These are phyloP conservation scores for Cetoscarus ocellatus DNA, from an alignment of 2,797 vertebrate genomes.

Conservation along the genomic window DNA sequence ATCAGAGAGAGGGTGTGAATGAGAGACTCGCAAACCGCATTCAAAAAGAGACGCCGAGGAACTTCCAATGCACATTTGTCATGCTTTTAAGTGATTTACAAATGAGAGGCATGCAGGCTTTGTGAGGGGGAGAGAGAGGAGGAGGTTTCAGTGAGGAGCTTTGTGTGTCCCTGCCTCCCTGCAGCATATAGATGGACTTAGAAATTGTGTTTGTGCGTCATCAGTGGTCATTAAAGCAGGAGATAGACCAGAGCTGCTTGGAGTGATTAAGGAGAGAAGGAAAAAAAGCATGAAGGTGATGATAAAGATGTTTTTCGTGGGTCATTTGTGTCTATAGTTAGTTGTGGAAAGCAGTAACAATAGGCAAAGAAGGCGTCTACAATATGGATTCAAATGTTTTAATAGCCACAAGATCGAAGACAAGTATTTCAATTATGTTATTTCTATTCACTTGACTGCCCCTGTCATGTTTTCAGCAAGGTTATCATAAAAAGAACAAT, in stretches of 20 bases:
- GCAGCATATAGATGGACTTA: constrained; percentile 71
- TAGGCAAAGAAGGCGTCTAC: background rate
- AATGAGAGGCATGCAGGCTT: constrained; percentile 78
- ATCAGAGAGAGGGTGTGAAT: constrained; percentile 53
- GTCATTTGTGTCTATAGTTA: constrained; percentile 13
- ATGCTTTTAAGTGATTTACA: constrained; percentile 83
- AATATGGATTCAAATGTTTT: too few relatives aligned
- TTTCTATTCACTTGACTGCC: constrained; percentile 37
- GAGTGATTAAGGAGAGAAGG: constrained; percentile 27
- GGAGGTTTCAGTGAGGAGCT: constrained; percentile 60
- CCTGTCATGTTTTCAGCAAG: constrained; percentile 8
- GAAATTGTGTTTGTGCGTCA: constrained; percentile 77
- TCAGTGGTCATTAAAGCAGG: constrained; percentile 75
- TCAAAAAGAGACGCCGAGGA: constrained; percentile 69
- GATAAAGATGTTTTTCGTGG: constrained; percentile 30
- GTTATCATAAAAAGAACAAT: too few relatives aligned
- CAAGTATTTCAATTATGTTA: constrained; percentile 6
- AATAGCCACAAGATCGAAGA: too few relatives aligned
- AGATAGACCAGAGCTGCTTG: constrained; percentile 60
- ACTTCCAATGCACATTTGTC: constrained; percentile 81
- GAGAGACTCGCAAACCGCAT: constrained; percentile 56
- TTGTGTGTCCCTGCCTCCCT: constrained; percentile 69
- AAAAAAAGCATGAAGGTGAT: background rate
- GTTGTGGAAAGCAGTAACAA: background rate
- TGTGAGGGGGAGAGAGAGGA: constrained; percentile 57